Conservation (phyloP, 2,888 invertebrate species). For the Acanthococcus lagerstroemiae region DNA sequence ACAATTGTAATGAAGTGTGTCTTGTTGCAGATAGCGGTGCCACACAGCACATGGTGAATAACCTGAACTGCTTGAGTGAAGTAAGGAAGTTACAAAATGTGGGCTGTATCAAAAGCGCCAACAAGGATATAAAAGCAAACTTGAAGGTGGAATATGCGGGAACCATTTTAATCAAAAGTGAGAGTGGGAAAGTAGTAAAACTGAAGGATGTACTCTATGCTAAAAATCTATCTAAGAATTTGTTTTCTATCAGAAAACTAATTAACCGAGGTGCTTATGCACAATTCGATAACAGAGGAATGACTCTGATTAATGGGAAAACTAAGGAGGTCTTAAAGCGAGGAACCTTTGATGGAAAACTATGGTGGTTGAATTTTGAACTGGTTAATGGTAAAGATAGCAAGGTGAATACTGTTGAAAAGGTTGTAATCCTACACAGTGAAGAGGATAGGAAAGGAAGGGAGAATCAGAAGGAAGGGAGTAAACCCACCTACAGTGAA, state of each 20-base stretch:
- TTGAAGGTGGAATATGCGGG: not conserved
- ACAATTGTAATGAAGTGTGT: too few relatives aligned
- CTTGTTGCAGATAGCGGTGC: too few relatives aligned
- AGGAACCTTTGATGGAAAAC: not conserved
- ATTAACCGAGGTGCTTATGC: not conserved
- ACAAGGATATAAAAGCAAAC: not conserved
- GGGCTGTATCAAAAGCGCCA: too few relatives aligned
- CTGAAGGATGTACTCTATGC: not conserved
- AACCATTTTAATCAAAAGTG: not conserved
- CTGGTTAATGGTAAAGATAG: not conserved
- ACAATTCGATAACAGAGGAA: not conserved
- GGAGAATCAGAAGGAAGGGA: not conserved
- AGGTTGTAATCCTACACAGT: too few relatives aligned
- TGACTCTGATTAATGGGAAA: not conserved
- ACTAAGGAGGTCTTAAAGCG: not conserved
- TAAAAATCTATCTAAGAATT: not conserved
- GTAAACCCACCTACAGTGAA: not conserved
- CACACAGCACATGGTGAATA: too few relatives aligned
- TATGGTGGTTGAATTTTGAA: not conserved
- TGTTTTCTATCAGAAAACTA: not conserved
- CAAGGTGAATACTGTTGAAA: not conserved
- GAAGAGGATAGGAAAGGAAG: too few relatives aligned
- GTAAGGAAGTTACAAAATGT: too few relatives aligned
- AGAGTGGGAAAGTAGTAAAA: not conserved
- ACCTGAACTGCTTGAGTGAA: too few relatives aligned